phyloP scores from a whole-genome alignment of 35 echinoderm and acorn worm genomes.

The Diadema setosum region DNA sequence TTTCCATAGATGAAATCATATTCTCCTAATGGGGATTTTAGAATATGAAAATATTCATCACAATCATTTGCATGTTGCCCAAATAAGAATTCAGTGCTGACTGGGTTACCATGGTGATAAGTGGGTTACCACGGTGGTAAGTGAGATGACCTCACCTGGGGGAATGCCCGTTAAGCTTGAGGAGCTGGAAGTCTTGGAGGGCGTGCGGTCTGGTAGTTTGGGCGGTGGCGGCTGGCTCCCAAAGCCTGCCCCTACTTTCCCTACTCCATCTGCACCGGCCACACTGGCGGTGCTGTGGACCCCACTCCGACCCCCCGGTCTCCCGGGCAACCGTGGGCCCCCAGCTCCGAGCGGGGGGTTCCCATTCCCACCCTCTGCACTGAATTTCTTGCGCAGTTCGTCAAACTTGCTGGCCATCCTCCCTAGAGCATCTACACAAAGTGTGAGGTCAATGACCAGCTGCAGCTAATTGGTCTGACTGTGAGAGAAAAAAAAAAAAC shows the following conservation, averaged over 20 bases:
- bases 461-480: no score
- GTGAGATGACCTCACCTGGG: neutral
- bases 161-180: neutral
- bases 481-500: no score
- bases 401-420: neutral
- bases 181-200: neutral
- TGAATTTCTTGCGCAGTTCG: neutral
- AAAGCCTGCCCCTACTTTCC: neutral
- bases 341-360: neutral
- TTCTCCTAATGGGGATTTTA: neutral
- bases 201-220: neutral
- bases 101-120: neutral
- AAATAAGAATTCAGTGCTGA: neutral
- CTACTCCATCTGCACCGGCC: neutral
- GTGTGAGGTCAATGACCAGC: no score
- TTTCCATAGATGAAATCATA: neutral
- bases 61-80: neutral
- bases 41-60: neutral
- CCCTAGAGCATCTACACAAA: no score
- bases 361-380: neutral
- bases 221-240: neutral
- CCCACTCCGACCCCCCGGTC: neutral
- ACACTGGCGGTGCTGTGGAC: neutral
- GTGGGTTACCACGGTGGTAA: neutral
- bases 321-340: neutral